Base-by-base conservation (phyloP, 2,888 invertebrate species). In the Drosophila subsilvestris region DNA sequence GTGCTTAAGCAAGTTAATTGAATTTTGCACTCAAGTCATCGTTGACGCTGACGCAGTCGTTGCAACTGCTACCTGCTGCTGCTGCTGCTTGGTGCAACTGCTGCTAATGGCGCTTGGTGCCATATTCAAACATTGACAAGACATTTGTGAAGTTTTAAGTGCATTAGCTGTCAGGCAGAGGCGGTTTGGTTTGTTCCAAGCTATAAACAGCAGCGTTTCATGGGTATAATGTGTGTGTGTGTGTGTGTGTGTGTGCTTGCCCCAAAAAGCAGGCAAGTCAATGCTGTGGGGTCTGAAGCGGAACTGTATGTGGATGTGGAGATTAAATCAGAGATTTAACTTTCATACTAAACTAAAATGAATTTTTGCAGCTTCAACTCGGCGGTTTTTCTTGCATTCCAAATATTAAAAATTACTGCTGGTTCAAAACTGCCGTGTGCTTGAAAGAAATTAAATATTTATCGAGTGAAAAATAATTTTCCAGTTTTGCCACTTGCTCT, bases 1-100 rank as follows among this genome's bases (percentile, higher is more conserved):
- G 63, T 78, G 78, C 86, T 87, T 84, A 85, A 87, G 89, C 78
- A 78, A 80, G 85, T 84, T 89, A 90, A 90, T 90, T 90, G 88
- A 89, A 91, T 89, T 89, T 86, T 89, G 81, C 80, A 84, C 79
- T 78, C 83, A 81, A 88, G 83, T 81, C 79, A 80, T 78, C 78
- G 73, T 63, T 74, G 82, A 74, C 72, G 79, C 72, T 75, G 76
- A 74, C 77, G 78, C 74, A 63, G 68, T 45, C 51, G 74, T 59
- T 59, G 54, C 48, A 59, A 25, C 53, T 74, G 68, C 56, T n/a
- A 59, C 27, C 56, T 73, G 66, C 44, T 53, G 66, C n/a, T 44
- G 55, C 56, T 66, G 61, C n/a, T n/a, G n/a, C n/a, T 50, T 54
- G 49, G 43, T 57, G 37, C 42, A 7, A n/a, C 37, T n/a, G n/a